phyloP scores from a whole-genome alignment of 2,888 invertebrate genomes.

The Pollenia angustigena region DNA sequence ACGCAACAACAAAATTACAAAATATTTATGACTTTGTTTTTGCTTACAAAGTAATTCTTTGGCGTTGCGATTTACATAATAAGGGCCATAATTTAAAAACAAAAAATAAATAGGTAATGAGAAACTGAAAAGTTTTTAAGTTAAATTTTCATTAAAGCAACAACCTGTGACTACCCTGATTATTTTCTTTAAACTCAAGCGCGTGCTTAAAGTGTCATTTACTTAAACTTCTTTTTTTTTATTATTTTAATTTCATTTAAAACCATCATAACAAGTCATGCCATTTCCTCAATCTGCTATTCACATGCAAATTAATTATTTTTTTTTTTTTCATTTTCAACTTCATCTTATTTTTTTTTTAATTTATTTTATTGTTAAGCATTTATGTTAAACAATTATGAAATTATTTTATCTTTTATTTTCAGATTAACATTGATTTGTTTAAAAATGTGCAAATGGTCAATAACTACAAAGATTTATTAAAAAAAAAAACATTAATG shows the following conservation, averaged over 20 bases:
- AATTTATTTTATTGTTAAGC: slow-evolving; percentile 32
- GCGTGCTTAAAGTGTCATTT: slow-evolving; percentile 25
- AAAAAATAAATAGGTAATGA: too few species aligned
- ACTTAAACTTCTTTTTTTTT: slow-evolving; percentile 12
- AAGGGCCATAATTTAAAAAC: too few species aligned
- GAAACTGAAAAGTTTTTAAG: too few species aligned
- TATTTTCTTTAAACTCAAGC: not conserved
- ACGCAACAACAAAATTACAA: too few species aligned
- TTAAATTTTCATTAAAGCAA: not conserved
- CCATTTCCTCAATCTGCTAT: slow-evolving; percentile 39
- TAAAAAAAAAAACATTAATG: slow-evolving; percentile 8
- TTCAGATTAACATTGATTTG: not conserved
- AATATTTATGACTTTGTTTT: too few species aligned
- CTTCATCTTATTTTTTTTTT: not conserved
- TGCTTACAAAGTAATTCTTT: too few species aligned
- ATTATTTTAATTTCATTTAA: slow-evolving; percentile 17
- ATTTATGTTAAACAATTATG: slow-evolving; percentile 27
- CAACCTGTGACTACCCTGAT: not conserved
- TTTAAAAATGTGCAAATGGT: slow-evolving; percentile 19
- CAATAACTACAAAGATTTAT: slow-evolving; percentile 49
- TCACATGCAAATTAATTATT: slow-evolving; percentile 64
- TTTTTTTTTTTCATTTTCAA: not conserved
- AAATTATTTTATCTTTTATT: slow-evolving; percentile 31
- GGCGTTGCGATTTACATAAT: too few species aligned
- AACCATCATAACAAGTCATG: slow-evolving; percentile 15